Base-by-base conservation (phyloP, 92 coral and sea anemone species). In the Zoanthus sansibaricus region DNA sequence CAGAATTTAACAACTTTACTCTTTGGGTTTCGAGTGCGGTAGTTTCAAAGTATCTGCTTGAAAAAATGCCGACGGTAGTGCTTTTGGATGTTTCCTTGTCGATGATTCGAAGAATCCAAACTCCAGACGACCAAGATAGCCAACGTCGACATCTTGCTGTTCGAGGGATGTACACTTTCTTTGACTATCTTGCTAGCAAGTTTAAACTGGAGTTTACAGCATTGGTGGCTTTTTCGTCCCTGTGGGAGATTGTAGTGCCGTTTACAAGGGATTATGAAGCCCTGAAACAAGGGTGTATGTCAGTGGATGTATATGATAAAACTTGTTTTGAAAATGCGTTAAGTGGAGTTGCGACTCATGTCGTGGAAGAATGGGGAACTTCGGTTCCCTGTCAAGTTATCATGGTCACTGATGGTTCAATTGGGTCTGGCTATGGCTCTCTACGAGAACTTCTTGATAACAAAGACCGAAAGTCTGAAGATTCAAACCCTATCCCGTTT, bases 221-320 rank as follows among this genome's bases (percentile, higher is more conserved):
- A 6, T 88, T 97, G 85, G 89, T 97, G 67, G 99, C 99, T 18
- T 97, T 95, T 75, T 97, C 99, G 7, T 97, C 98, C n/a, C 93
- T 97, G 18, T 97, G 99, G 99, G 99, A 97, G 88, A 95, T 97
- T 15, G 99, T 93, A 20, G 98, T 97, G 18, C 99, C 97, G n/a
- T 97, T 97, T 76, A 97, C 99, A 10, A 79, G 99, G 51, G 99
- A 97, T 67, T 95, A 97, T 49, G 97, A 97, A 51, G 71, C 95
- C n/a, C 86, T 97, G n/a, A 97, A 97, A 83, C 98, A 97, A 83
- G 99, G 99, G 47, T 97, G 98, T 62, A 91, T 97, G 91, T 93
- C 98, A 16, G 99, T 97, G 3, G 99, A 95, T 37, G 95, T 93
- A 0, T 97, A 97, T 54, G 98, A 97, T 86, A 97, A 95, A 82